phyloP scores from a whole-genome alignment of 2,113 vertebrate species.

The Nesogale talazaci region DNA sequence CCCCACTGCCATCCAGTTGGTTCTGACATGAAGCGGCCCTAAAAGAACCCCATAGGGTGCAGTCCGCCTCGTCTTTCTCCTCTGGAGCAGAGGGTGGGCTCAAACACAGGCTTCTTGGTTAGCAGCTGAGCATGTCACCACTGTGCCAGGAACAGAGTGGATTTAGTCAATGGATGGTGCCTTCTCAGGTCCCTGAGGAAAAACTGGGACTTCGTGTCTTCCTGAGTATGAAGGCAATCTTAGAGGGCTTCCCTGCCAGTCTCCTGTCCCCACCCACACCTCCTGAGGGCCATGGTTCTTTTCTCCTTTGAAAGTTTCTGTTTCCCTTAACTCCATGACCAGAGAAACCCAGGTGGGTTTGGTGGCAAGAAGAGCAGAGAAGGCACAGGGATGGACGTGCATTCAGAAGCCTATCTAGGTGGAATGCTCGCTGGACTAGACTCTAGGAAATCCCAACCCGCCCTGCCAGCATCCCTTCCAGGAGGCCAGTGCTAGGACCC shows the following conservation, averaged over 20 bases:
- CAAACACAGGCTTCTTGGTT: neutral
- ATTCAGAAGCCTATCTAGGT: neutral
- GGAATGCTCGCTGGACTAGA: no score
- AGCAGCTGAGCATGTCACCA: neutral
- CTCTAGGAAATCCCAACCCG: rapidly evolving
- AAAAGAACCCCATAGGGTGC: neutral
- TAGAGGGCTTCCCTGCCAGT: neutral
- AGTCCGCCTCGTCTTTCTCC: neutral
- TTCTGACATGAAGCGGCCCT: neutral
- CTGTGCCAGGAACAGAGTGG: neutral
- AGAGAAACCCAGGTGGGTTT: neutral
- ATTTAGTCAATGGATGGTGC: no score
- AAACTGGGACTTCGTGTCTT: neutral
- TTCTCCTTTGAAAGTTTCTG: neutral
- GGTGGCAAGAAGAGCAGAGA: neutral
- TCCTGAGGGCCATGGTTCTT: no score
- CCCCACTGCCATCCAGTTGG: neutral
- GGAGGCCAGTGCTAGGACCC: neutral
- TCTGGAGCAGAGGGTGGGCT: neutral
- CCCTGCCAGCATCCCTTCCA: neutral
- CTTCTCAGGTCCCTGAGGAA: neutral
- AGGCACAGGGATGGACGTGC: neutral
- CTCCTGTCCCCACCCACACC: neutral
- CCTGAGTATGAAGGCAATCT: neutral
- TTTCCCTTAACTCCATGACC: neutral